Evolutionary conservation across 2,113 vertebrate species (phyloP), one percentile per base, ranked within the genome.

Genomic region (Apus apus): DNA sequence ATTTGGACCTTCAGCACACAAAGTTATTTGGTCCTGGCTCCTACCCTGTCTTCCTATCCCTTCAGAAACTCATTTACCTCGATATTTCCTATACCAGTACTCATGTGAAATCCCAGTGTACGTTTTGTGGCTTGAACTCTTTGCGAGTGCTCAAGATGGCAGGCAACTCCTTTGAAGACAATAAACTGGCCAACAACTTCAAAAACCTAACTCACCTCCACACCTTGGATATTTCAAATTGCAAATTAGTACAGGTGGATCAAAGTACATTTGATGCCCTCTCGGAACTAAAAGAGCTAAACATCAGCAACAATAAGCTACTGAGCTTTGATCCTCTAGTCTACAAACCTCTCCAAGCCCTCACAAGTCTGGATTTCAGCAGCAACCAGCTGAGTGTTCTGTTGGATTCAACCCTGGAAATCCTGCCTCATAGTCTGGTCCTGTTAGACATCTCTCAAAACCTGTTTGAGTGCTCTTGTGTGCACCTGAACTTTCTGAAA

Each of bases 301-400:
- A 98, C 68, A 94, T 99, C 80, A 98, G 98, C 91, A 93, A 96
- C 68, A 99, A 99, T 67, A 97, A 97, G 18, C 86, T 99, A 27
- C 32, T 98, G 32, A 76, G 23, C 19, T 93, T 99, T 16, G 96
- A 98, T 86, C 78, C 87, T 46, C 45, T 56, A 11, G 58, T 89
- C 66, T 97, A 95, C 45, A 43, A 70, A 43, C 81, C 94, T 0
- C 96, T 98, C 11, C 60, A 34, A 50, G 71, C 86, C 25, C 98
- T 99, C 62, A 91, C 9, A 36, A 26, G 70, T 30, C 88, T 98
- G 51, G 98, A 98, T 76, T 95, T 87, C 50, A 98, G 98, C 90
- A 93, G 85, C 77, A 99, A 98, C 70, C 97, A 62, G 32, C 95
- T 98, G 73, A 54, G 20, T 21, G 84, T 88, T 38, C 82, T 97